These are phyloP conservation scores for Microctenopoma stevenorrisi DNA, from an alignment of 2,797 vertebrate genomes.

Conservation along the genomic window DNA sequence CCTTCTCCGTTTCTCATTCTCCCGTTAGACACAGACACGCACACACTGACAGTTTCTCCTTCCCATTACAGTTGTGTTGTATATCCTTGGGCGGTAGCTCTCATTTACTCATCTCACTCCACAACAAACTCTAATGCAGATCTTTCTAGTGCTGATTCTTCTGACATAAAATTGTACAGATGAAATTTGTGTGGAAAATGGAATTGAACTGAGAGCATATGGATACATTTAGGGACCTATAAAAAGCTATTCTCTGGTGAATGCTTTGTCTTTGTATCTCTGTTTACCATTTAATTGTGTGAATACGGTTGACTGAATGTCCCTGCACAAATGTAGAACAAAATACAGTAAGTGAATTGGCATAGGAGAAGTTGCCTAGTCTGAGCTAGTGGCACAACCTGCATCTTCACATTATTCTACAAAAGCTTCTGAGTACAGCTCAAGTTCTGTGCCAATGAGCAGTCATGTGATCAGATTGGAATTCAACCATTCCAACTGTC, in stretches of 20 bases:
- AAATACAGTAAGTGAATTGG: constrained; percentile 10
- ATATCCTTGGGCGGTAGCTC: constrained; percentile 38
- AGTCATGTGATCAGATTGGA: constrained; percentile 81
- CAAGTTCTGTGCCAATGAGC: constrained; percentile 65
- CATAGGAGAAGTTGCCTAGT: constrained; percentile 26
- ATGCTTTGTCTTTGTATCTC: constrained; percentile 2
- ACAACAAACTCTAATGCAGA: constrained; percentile 11
- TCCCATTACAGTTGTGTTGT: constrained; percentile 53
- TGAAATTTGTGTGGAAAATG: constrained; percentile 26
- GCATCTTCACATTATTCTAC: constrained; percentile 68
- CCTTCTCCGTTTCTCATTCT: constrained; percentile 36
- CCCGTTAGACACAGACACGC: constrained; percentile 24
- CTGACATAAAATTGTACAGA: constrained; percentile 29
- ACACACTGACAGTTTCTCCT: constrained; percentile 12
- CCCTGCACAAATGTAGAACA: background rate
- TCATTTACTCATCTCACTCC: constrained; percentile 17
- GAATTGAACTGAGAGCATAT: constrained; percentile 18
- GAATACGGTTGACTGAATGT: background rate
- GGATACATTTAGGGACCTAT: constrained; percentile 10
- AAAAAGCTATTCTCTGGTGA: constrained; percentile 12
- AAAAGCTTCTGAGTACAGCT: constrained; percentile 67
- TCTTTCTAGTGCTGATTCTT: constrained; percentile 12
- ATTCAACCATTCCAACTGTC: constrained; percentile 76
- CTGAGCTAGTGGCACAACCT: constrained; percentile 50
- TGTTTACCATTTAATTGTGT: constrained; percentile 16